Evolutionary conservation across 2,797 vertebrate genomes (phyloP).

Genomic region (Galaxias olidus): DNA sequence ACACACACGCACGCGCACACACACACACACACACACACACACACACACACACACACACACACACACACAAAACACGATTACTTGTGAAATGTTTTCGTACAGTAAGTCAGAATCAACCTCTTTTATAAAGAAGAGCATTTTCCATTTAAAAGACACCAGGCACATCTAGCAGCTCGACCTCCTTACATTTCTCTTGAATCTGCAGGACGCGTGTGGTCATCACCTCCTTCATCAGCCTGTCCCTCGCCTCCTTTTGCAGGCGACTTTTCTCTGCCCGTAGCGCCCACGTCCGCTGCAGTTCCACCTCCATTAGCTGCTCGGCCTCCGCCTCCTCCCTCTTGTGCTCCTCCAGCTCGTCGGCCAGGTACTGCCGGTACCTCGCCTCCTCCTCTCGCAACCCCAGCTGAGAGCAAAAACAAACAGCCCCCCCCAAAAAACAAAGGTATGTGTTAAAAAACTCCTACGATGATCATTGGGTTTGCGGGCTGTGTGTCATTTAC

Average conservation of each 20-base stretch:
- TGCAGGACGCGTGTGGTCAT: constrained; percentile 77
- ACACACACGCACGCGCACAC: constrained; percentile 14
- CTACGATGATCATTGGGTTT: too few relatives aligned
- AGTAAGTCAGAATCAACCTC: not conserved
- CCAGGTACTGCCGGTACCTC: constrained; percentile 77
- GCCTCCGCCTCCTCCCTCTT: constrained; percentile 71
- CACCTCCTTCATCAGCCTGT: constrained; percentile 79
- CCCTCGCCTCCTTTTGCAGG: constrained; percentile 71
- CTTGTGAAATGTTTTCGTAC: not conserved
- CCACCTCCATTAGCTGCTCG: constrained; percentile 72
- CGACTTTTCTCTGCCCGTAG: constrained; percentile 64
- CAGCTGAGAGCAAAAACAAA: constrained; percentile 62
- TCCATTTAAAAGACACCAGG: not conserved
- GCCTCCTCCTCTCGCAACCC: constrained; percentile 77
- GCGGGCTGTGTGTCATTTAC: too few relatives aligned
- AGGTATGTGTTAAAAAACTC: not conserved
- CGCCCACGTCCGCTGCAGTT: constrained; percentile 66
- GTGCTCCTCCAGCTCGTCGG: constrained; percentile 71
- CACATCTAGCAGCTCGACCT: not conserved
- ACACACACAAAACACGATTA: not conserved
- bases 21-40: constrained; percentile 9
- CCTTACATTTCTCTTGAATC: constrained; percentile 84
- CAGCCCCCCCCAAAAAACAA: not conserved
- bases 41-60: constrained; percentile 7
- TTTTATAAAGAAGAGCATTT: too few relatives aligned